Base-by-base conservation (phyloP, 2,113 vertebrate species). In the Columba livia region DNA sequence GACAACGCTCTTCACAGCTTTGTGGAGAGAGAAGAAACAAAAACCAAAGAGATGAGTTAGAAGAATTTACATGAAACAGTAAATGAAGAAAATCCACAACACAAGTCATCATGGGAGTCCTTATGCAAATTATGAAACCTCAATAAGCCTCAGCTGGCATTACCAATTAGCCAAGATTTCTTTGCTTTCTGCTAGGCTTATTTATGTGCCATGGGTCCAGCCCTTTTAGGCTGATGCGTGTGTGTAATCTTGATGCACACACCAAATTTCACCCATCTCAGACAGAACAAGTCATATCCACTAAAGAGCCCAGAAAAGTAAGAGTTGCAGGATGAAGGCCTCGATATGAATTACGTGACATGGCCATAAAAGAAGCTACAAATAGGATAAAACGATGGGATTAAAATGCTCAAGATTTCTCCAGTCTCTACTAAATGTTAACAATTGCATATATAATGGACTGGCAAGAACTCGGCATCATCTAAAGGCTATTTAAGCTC, bases 1-100 rank as follows among this genome's bases (percentile, higher is more conserved):
- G 99, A 91, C 99, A 99, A 38, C 97, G 98, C 92, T 99, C 99
- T 93, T 99, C 99, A 18, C 99, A 99, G 94, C 99, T 99, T 97
- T 20, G 34, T 6, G 40, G 66, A 75, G 14, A n/a, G 44, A 79
- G 40, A 54, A 92, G 79, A 47, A 70, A 53, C 12, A 82, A 40
- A 36, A 60, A 17, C 1, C 72, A 95, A 11, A 47, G 70, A 56
- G n/a, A 29, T 42, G 10, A 20, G 6, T 62, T 42, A 3, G 60
- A 34, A 24, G 56, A 74, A n/a, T 38, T 53, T 8, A 15, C 8
- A 73, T 79, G 19, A 51, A 79, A 79, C 6, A 14, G 47, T 16
- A 57, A 51, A 70, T 1, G 64, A 85, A 80, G 38, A 57, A 83
- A 92, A 57, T 36, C 51, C 65, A 82, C 51, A 57, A 31, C 56